phyloP scores from a whole-genome alignment of 2,888 invertebrate genomes.

The Agapostemon virescens region DNA sequence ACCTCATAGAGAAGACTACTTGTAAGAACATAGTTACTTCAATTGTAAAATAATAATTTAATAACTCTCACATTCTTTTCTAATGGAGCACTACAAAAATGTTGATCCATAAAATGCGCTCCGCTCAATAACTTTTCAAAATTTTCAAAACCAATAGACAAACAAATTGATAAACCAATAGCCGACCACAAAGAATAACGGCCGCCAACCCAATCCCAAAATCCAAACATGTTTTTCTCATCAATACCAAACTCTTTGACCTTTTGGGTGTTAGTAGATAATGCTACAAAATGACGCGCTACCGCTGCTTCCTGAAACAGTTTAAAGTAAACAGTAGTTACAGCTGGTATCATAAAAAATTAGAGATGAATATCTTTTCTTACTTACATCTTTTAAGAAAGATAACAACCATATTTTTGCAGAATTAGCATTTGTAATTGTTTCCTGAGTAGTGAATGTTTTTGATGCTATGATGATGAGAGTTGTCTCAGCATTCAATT shows the following conservation, averaged over 20 bases:
- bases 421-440: conserved; percentile 98
- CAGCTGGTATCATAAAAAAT: neutral
- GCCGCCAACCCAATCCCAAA: conserved; percentile 99
- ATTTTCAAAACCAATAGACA: conserved; percentile 96
- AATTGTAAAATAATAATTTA: conserved; percentile 2
- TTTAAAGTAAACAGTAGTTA: neutral
- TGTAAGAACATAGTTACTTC: conserved; percentile 11
- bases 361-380: neutral
- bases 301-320: conserved; percentile 87
- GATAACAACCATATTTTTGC: conserved; percentile 98
- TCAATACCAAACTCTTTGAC: conserved; percentile 99
- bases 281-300: conserved; percentile 98
- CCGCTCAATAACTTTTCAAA: conserved; percentile 95
- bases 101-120: conserved; percentile 96
- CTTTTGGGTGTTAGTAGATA: conserved; percentile 96
- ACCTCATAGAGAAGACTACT: no score
- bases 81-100: conserved; percentile 92
- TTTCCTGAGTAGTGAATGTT: conserved; percentile 99
- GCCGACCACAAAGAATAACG: conserved; percentile 99
- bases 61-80: conserved; percentile 90
- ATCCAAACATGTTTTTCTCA: conserved; percentile 98
- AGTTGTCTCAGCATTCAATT: conserved; percentile 94
- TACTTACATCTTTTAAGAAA: conserved; percentile 90
- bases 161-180: conserved; percentile 97
- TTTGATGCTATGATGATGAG: conserved; percentile 99